phyloP scores from a whole-genome alignment of 2,888 invertebrate species.

The Amphipyra berbera region DNA sequence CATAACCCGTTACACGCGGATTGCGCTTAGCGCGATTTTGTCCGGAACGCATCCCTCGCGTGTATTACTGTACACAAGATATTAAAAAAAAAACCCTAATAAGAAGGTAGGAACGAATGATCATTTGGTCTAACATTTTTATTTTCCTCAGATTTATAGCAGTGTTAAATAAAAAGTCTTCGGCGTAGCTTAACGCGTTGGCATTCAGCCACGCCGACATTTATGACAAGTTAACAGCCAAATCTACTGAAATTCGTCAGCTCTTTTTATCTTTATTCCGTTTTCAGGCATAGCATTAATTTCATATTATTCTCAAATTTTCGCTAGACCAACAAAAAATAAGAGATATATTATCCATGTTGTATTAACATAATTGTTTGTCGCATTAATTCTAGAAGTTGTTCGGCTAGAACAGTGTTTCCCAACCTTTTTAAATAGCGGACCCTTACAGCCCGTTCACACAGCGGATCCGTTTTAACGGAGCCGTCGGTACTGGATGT shows the following conservation, averaged over 20 bases:
- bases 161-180: slow-evolving; percentile 36
- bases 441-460: too few species aligned
- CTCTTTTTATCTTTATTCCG: slow-evolving; percentile 25
- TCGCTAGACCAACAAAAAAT: slow-evolving; percentile 28
- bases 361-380: too few species aligned
- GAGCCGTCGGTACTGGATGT: too few species aligned
- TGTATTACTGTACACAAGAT: too few species aligned
- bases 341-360: slow-evolving; percentile 15
- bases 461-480: too few species aligned
- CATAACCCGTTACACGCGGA: too few species aligned
- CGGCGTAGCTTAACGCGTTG: slow-evolving; percentile 12
- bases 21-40: too few species aligned
- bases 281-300: slow-evolving; percentile 16
- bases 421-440: too few species aligned
- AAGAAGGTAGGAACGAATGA: neutral
- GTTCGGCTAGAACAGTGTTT: too few species aligned
- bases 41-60: too few species aligned
- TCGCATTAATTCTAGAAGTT: too few species aligned
- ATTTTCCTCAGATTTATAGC: slow-evolving; percentile 36
- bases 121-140: slow-evolving; percentile 17
- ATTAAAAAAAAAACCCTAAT: neutral
- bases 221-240: slow-evolving; percentile 42
- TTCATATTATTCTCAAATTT: slow-evolving; percentile 29
- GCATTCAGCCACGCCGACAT: slow-evolving; percentile 31
- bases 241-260: slow-evolving; percentile 10